Percentiles rank a stretch among this genome's conserved stretches.
These are phyloP conservation scores for Colius striatus DNA, from an alignment of 2,113 vertebrate species.

Conservation along the genomic window DNA sequence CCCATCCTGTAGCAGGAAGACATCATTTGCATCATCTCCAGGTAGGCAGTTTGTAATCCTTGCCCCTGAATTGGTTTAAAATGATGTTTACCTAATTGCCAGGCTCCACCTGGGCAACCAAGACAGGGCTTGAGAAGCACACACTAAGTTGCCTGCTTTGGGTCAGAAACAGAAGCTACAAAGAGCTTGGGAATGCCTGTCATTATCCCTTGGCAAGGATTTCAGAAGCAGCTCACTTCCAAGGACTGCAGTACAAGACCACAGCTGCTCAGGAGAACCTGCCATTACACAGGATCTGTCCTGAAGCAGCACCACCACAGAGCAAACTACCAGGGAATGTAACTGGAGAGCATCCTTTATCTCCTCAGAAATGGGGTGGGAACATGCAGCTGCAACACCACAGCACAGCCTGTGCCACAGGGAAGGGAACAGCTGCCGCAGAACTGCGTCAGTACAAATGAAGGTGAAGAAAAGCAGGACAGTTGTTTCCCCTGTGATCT, in stretches of 20 bases:
- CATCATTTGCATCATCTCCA: neutral
- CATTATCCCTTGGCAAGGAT: neutral
- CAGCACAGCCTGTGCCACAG: neutral
- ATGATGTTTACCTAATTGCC: neutral
- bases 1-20: neutral
- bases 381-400: neutral
- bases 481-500: slow-evolving; percentile 61
- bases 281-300: neutral
- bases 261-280: neutral
- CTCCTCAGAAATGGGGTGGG: neutral
- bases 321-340: rapidly evolving
- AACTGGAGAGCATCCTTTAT: neutral
- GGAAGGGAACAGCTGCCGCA: slow-evolving; percentile 46
- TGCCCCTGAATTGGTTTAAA: neutral
- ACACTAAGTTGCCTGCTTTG: neutral
- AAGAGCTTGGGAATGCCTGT: neutral
- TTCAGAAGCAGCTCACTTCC: neutral
- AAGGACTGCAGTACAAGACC: neutral
- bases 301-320: neutral
- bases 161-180: neutral
- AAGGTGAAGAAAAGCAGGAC: slow-evolving; percentile 66
- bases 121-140: neutral
- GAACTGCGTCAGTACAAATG: slow-evolving; percentile 21
- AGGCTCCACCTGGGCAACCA: neutral
- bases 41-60: neutral